These are phyloP conservation scores for Phymanthus crucifer DNA, from an alignment of 92 coral and sea anemone genomes.

Conservation along the genomic window DNA sequence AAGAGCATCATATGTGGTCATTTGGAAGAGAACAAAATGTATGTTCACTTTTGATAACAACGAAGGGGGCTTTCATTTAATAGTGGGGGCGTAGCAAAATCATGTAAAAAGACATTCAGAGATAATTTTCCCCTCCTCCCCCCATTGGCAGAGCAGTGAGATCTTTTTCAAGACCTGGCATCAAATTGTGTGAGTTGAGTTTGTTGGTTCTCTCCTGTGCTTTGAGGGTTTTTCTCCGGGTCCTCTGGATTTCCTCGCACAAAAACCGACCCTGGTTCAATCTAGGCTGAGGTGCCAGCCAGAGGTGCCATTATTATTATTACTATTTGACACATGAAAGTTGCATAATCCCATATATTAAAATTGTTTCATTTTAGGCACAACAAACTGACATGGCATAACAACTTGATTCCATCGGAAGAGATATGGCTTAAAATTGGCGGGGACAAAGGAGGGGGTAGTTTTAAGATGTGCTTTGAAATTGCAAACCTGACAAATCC, in stretches of 20 bases:
- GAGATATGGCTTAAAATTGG: slow-evolving; percentile 40
- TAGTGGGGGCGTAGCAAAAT: too few species aligned
- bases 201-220: too few species aligned
- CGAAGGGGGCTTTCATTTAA: background rate
- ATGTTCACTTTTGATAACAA: background rate
- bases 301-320: background rate
- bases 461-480: slow-evolving; percentile 28
- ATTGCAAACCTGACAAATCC: slow-evolving; percentile 25
- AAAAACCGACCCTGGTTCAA: too few species aligned
- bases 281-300: background rate
- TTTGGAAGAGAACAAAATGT: slow-evolving; percentile 22
- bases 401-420: slow-evolving; percentile 21
- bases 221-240: too few species aligned
- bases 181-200: too few species aligned
- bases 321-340: too few species aligned
- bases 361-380: background rate
- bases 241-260: too few species aligned
- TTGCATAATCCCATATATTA: too few species aligned
- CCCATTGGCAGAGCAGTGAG: too few species aligned
- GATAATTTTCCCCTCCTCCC: too few species aligned
- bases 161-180: too few species aligned
- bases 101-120: background rate
- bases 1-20: slow-evolving; percentile 7
- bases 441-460: slow-evolving; percentile 38
- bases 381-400: slow-evolving; percentile 28